Evolutionary conservation across 2,888 invertebrate genomes (phyloP).

Genomic region (Theretra japonica): DNA sequence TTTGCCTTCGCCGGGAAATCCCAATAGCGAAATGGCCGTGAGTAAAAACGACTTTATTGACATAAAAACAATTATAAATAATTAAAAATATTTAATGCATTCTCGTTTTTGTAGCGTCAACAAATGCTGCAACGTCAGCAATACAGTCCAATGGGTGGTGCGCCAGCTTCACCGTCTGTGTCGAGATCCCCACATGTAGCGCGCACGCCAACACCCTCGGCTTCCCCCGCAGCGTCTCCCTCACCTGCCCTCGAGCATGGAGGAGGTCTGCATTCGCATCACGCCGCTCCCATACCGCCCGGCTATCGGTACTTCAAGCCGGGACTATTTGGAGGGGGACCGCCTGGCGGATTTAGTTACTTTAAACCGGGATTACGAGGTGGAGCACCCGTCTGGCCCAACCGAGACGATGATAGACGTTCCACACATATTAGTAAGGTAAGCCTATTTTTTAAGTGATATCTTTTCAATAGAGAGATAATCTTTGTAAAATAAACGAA

Average conservation of each 20-base stretch:
- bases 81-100: not conserved
- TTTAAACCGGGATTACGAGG: slow-evolving; percentile 86
- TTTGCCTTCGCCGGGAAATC: slow-evolving; percentile 78
- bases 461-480: not conserved
- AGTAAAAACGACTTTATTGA: slow-evolving; percentile 43
- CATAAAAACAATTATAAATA: no score
- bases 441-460: not conserved
- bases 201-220: slow-evolving; percentile 73
- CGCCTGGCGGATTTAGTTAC: slow-evolving; percentile 83
- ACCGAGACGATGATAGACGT: slow-evolving; percentile 70
- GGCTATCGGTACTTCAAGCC: slow-evolving; percentile 86
- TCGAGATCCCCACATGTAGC: slow-evolving; percentile 85
- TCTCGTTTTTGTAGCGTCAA: slow-evolving; percentile 66
- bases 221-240: slow-evolving; percentile 75
- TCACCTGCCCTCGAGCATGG: slow-evolving; percentile 64
- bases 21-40: slow-evolving; percentile 74
- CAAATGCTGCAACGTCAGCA: slow-evolving; percentile 80
- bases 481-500: no score
- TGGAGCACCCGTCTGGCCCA: slow-evolving; percentile 87
- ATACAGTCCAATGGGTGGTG: slow-evolving; percentile 81
- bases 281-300: slow-evolving; percentile 83
- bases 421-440: slow-evolving; percentile 79
- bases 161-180: slow-evolving; percentile 84
- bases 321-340: slow-evolving; percentile 87
- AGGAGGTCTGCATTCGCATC: slow-evolving; percentile 73